Evolutionary conservation across 1,140 invertebrate species (phyloP), one percentile per base, ranked within the genome.

Genomic region (Caenorhabditis latens): DNA sequence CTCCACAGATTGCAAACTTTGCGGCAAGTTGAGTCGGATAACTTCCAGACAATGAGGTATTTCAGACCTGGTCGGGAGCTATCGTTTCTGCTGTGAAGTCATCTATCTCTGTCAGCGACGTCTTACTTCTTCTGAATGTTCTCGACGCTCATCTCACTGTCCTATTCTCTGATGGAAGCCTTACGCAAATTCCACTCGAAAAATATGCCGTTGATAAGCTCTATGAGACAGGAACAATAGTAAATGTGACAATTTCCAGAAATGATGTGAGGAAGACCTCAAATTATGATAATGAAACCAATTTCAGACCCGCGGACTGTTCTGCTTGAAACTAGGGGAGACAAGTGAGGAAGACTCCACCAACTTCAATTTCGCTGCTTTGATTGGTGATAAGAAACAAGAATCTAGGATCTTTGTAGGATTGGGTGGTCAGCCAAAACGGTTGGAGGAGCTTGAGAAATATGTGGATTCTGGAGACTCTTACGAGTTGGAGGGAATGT

Each of bases 1-100:
- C 87, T 86, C 40, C 24, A 16, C 88, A 89, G 71, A 61, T 88
- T 32, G 67, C 61, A 1, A 85, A 85, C 32, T 67, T 61, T 42
- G 63, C 84, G n/a, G 84, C 57, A 55, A 50, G 0, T n/a, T 21
- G 24, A 6, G 0, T 79, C 42, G 14, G 13, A n/a, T 24, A 14
- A 16, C 3, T 71, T 21, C 57, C 16, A 75, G 40, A 16, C 14
- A 8, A 50, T 46, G 32, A 24, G 1, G 0, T 0, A 40, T 53
- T 88, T 82, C 57, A 89, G 88, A 86, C 63, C n/a, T 89, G 88
- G 88, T 13, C 87, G 0, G 88, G 88, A 14, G 53, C 83, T 0
- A 43, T 89, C n/a, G 71, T 84, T 63, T 55, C 84, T 2, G 82
- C 42, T 16, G 63, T 85, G 57, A 63, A 63, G 40, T 79, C 71